Evolutionary conservation across 2,888 invertebrate genomes (phyloP).

Genomic region (Diabrotica balteata): DNA sequence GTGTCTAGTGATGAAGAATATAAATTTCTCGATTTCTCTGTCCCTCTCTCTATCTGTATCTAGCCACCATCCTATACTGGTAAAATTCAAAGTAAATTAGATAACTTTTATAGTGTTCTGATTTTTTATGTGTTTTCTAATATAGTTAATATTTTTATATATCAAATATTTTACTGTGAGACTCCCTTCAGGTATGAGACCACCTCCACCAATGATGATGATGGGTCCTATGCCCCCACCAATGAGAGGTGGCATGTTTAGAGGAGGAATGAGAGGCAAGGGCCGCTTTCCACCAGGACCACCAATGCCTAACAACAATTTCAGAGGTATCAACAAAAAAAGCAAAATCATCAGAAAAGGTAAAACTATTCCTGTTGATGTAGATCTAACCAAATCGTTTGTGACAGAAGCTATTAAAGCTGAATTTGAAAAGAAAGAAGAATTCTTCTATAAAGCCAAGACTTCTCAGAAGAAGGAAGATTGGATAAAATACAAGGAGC

Average conservation of each 20-base stretch:
- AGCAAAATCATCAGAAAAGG: constrained; percentile 52
- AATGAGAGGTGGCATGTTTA: constrained; percentile 44
- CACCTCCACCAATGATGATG: constrained; percentile 52
- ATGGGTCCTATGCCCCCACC: constrained; percentile 44
- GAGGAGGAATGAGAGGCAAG: constrained; percentile 43
- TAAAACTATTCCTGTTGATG: constrained; percentile 42
- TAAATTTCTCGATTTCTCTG: no score
- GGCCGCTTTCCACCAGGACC: constrained; percentile 35
- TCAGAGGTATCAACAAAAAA: constrained; percentile 49
- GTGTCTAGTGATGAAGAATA: no score
- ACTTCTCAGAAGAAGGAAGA: constrained; percentile 63
- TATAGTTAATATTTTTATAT: no score
- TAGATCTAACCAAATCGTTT: constrained; percentile 66
- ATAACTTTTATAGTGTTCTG: no score
- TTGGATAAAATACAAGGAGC: constrained; percentile 66
- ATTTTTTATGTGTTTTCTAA: no score
- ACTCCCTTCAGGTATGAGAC: constrained; percentile 42
- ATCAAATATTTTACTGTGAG: background rate
- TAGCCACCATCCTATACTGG: no score
- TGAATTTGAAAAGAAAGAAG: constrained; percentile 61
- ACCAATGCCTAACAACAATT: constrained; percentile 30
- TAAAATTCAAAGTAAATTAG: no score
- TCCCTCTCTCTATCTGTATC: no score
- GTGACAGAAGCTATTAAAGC: constrained; percentile 65
- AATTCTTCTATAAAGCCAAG: constrained; percentile 62